These are phyloP conservation scores for Prietella phreatophila DNA, from an alignment of 2,113 vertebrate genomes.

Conservation along the genomic window DNA sequence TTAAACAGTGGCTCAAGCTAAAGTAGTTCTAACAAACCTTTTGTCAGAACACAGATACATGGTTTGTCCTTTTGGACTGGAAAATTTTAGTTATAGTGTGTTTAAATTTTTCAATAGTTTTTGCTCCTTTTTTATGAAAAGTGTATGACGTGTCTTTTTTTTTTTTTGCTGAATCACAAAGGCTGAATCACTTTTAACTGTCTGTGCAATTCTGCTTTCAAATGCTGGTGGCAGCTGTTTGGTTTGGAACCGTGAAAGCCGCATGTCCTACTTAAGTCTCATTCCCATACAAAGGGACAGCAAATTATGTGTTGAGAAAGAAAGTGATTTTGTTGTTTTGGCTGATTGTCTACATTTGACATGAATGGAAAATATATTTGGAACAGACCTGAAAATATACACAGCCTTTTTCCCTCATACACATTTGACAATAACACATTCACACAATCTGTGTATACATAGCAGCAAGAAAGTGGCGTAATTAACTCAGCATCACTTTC, in stretches of 20 bases:
- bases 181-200: conserved; percentile 5
- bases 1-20: not conserved
- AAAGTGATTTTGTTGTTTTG: conserved; percentile 15
- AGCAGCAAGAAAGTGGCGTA: not conserved
- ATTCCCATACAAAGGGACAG: not conserved
- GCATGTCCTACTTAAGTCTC: conserved; percentile 16
- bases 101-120: not conserved
- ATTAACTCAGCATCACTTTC: not conserved
- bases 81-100: not conserved
- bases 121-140: not conserved
- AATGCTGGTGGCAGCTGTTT: conserved; percentile 19
- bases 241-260: not conserved
- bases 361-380: not conserved
- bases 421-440: not conserved
- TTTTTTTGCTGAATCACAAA: conserved; percentile 12
- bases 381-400: not conserved
- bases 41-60: not conserved
- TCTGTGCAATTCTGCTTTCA: not conserved
- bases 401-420: not conserved
- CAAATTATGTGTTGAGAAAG: conserved; percentile 5
- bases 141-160: not conserved
- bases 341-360: not conserved
- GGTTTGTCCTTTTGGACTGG: not conserved
- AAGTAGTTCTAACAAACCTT: not conserved
- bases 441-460: not conserved